Conservation (phyloP, 2,888 invertebrate genomes). For the Bhutanitis thaidina region DNA sequence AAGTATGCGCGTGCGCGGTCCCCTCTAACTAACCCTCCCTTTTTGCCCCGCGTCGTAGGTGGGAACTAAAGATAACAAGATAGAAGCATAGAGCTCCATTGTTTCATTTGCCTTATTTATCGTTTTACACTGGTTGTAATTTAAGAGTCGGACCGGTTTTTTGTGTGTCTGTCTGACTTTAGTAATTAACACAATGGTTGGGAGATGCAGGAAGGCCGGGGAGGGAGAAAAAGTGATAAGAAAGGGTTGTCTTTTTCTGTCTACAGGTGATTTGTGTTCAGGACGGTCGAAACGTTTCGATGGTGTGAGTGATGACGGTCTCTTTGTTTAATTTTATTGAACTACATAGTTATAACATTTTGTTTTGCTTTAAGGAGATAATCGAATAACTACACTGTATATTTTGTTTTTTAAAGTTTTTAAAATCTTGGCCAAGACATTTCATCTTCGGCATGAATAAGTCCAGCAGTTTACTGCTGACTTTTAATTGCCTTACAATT, state of each 20-base stretch:
- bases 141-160: slow-evolving; percentile 50
- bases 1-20: slow-evolving; percentile 44
- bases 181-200: slow-evolving; percentile 52
- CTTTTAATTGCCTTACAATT: no score
- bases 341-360: slow-evolving; percentile 4
- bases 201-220: slow-evolving; percentile 27
- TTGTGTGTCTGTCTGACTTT: slow-evolving; percentile 47
- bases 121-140: slow-evolving; percentile 51
- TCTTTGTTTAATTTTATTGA: slow-evolving; percentile 7
- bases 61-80: slow-evolving; percentile 42
- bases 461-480: no score
- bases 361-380: not conserved
- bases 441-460: no score
- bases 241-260: slow-evolving; percentile 31
- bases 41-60: slow-evolving; percentile 45
- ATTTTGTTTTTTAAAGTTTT: no score
- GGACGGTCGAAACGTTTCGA: slow-evolving; percentile 18
- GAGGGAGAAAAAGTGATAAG: slow-evolving; percentile 29
- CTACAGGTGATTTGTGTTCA: slow-evolving; percentile 30
- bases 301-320: slow-evolving; percentile 15
- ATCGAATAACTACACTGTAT: no score
- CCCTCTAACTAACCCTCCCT: slow-evolving; percentile 22
- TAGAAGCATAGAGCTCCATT: slow-evolving; percentile 29
- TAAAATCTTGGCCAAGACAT: no score
- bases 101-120: slow-evolving; percentile 49